Conservation (phyloP, 2,888 invertebrate genomes). For the Helicoverpa assulta region DNA sequence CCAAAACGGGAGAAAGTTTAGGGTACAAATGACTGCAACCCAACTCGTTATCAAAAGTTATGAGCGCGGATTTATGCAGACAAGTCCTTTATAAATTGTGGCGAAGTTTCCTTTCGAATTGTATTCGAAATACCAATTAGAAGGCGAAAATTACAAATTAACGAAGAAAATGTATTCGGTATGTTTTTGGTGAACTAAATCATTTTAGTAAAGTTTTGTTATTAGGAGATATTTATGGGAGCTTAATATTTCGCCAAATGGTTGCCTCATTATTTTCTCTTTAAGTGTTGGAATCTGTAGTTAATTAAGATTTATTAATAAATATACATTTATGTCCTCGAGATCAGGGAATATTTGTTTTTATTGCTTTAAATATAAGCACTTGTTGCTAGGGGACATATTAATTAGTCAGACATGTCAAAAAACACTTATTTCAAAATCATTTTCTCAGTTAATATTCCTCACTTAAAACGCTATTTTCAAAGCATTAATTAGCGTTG, state of each 20-base stretch:
- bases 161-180: constrained; percentile 21
- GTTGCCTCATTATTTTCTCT: not conserved
- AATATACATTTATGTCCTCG: too few species aligned
- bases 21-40: constrained; percentile 55
- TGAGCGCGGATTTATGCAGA: constrained; percentile 57
- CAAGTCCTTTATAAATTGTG: constrained; percentile 58
- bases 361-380: too few species aligned
- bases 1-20: constrained; percentile 36
- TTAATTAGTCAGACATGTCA: not conserved
- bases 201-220: constrained; percentile 5
- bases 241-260: not conserved
- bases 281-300: not conserved
- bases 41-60: constrained; percentile 59
- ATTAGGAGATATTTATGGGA: not conserved
- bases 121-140: constrained; percentile 50
- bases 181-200: not conserved
- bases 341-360: too few species aligned
- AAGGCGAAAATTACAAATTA: constrained; percentile 43
- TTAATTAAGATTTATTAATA: not conserved
- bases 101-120: constrained; percentile 50
- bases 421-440: too few species aligned
- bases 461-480: constrained; percentile 7
- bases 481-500: constrained; percentile 41
- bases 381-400: not conserved
- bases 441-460: too few species aligned